Evolutionary conservation across 2,888 invertebrate genomes (phyloP).

Genomic region (Trichopria drosophilae): DNA sequence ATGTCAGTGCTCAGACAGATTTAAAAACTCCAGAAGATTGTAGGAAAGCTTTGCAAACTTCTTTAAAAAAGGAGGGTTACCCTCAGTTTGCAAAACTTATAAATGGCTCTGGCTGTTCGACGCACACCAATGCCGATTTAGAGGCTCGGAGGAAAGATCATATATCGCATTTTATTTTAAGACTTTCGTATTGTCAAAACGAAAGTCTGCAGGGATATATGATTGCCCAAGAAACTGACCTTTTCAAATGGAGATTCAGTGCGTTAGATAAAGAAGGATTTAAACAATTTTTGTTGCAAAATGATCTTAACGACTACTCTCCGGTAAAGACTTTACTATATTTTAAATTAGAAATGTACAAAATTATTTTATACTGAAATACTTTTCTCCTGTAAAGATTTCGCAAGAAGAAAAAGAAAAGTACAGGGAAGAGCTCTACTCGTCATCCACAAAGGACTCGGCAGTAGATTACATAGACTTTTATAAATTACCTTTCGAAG

Average conservation of each 20-base stretch:
- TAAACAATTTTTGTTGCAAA: slow-evolving; percentile 71
- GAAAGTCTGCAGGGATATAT: slow-evolving; percentile 89
- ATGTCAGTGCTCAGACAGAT: slow-evolving; percentile 68
- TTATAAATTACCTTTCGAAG: slow-evolving; percentile 82
- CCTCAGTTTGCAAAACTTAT: slow-evolving; percentile 68
- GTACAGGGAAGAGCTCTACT: slow-evolving; percentile 57
- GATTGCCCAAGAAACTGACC: slow-evolving; percentile 81
- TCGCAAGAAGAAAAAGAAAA: slow-evolving; percentile 69
- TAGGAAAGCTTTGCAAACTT: slow-evolving; percentile 66
- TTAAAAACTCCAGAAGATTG: slow-evolving; percentile 69
- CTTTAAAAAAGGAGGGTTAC: slow-evolving; percentile 70
- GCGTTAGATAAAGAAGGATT: slow-evolving; percentile 67
- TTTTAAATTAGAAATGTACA: slow-evolving; percentile 2
- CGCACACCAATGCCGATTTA: slow-evolving; percentile 64
- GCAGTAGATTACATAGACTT: slow-evolving; percentile 69
- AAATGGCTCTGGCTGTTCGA: slow-evolving; percentile 62
- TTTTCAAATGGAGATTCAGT: slow-evolving; percentile 81
- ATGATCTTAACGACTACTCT: too few relatives aligned
- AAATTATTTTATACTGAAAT: slow-evolving; percentile 1
- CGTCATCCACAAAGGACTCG: slow-evolving; percentile 59
- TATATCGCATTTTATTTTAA: slow-evolving; percentile 89
- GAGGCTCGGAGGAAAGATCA: slow-evolving; percentile 78
- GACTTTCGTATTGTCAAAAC: slow-evolving; percentile 87
- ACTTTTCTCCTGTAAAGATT: slow-evolving; percentile 59
- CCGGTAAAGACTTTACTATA: slow-evolving; percentile 51